Evolutionary conservation across 1,140 invertebrate genomes (phyloP).

Genomic region (Batillaria attramentaria): DNA sequence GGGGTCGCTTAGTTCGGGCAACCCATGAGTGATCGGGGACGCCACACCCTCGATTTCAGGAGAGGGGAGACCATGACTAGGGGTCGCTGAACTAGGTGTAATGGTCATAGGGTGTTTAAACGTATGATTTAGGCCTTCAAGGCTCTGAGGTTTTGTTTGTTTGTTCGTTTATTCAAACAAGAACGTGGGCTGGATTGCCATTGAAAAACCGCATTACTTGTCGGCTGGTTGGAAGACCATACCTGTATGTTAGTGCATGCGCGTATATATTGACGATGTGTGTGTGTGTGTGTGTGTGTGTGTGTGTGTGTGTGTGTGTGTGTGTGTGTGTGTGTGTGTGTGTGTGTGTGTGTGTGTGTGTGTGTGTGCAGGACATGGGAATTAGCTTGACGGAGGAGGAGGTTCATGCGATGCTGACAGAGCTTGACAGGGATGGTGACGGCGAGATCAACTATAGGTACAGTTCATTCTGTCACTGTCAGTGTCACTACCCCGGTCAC

Average conservation of each 20-base stretch:
- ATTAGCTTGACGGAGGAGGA: slow-evolving; percentile 66
- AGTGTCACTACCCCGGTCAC: too few relatives aligned
- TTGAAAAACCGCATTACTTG: too few relatives aligned
- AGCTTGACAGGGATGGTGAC: slow-evolving; percentile 68
- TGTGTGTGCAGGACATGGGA: slow-evolving; percentile 59
- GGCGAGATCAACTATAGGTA: slow-evolving; percentile 72
- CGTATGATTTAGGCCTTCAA: neutral
- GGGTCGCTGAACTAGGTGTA: too few relatives aligned
- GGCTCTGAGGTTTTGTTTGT: neutral
- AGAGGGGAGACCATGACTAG: too few relatives aligned
- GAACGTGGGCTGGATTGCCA: too few relatives aligned
- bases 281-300: neutral
- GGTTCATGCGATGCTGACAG: slow-evolving; percentile 58
- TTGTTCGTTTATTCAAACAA: slow-evolving; percentile 8
- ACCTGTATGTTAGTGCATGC: slow-evolving; percentile 12
- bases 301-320: neutral
- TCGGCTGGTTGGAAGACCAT: too few relatives aligned
- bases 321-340: neutral
- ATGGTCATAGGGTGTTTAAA: neutral
- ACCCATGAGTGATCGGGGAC: too few relatives aligned
- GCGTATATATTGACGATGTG: neutral
- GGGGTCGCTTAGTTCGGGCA: too few relatives aligned
- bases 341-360: neutral
- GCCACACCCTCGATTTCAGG: too few relatives aligned
- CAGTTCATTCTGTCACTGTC: too few relatives aligned